Conservation (phyloP, 1,140 invertebrate species). For the Sminthurides bifidus region DNA sequence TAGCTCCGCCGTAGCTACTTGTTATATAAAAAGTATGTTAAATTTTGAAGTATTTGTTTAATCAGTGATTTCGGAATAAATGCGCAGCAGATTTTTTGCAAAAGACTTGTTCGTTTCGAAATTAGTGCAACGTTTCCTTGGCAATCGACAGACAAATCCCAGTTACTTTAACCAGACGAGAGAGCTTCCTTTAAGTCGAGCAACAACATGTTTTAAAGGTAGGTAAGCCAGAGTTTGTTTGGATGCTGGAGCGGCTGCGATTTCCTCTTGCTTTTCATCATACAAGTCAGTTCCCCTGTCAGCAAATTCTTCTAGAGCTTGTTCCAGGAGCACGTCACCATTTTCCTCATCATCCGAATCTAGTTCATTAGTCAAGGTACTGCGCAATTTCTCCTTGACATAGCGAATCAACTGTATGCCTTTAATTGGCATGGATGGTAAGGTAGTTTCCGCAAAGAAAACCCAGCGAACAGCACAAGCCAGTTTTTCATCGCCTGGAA, state of each 20-base stretch:
- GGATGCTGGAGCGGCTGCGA: too few species aligned
- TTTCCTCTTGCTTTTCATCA: conserved; percentile 4
- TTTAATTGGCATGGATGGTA: conserved; percentile 4
- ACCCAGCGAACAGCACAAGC: conserved; percentile 14
- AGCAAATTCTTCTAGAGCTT: background rate
- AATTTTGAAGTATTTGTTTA: too few species aligned
- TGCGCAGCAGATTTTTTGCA: background rate
- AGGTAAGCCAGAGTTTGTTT: background rate
- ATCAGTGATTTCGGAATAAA: background rate
- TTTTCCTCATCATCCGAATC: conserved; percentile 8
- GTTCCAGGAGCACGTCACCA: background rate
- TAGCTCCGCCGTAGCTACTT: too few species aligned
- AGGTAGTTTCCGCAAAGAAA: conserved; percentile 7
- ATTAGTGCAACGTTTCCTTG: too few species aligned
- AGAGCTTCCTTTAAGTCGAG: conserved; percentile 1
- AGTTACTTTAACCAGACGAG: background rate
- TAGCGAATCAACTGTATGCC: background rate
- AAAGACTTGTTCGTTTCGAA: too few species aligned
- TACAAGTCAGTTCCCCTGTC: background rate
- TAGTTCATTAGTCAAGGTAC: background rate
- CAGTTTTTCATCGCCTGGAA: conserved; percentile 16
- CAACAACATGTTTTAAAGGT: background rate
- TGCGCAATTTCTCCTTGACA: background rate
- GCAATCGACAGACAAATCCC: too few species aligned
- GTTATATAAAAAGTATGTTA: too few species aligned